These are phyloP conservation scores for Cepaea hortensis DNA, from an alignment of 2,888 invertebrate species.

Conservation along the genomic window DNA sequence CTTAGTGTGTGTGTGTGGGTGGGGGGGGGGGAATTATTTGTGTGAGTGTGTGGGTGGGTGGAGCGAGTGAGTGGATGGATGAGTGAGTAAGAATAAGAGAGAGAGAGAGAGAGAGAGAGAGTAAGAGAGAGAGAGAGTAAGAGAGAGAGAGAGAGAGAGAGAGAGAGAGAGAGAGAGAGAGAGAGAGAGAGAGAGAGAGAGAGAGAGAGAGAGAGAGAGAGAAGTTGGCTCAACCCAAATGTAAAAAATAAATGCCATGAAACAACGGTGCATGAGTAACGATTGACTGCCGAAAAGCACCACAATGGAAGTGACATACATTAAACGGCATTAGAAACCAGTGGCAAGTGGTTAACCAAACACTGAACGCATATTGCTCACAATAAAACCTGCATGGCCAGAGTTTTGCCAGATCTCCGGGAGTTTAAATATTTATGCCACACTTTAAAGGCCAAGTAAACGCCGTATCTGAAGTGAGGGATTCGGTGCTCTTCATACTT, in stretches of 20 bases:
- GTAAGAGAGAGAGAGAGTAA: background rate
- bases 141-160: background rate
- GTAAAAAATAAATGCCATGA: background rate
- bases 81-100: background rate
- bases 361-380: too few relatives aligned
- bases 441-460: too few relatives aligned
- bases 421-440: too few relatives aligned
- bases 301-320: background rate
- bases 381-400: too few relatives aligned
- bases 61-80: background rate
- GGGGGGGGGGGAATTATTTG: background rate
- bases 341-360: background rate
- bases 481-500: too few relatives aligned
- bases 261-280: too few relatives aligned
- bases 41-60: background rate
- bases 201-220: conserved; percentile 23
- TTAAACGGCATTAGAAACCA: background rate
- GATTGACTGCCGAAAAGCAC: too few relatives aligned
- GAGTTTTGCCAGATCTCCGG: too few relatives aligned
- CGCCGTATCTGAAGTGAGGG: too few relatives aligned
- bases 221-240: background rate
- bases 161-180: conserved; percentile 7
- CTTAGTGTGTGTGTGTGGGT: background rate
- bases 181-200: conserved; percentile 28
- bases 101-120: background rate